Base-by-base conservation (phyloP, 2,797 vertebrate species). In the Sebastes minor region DNA sequence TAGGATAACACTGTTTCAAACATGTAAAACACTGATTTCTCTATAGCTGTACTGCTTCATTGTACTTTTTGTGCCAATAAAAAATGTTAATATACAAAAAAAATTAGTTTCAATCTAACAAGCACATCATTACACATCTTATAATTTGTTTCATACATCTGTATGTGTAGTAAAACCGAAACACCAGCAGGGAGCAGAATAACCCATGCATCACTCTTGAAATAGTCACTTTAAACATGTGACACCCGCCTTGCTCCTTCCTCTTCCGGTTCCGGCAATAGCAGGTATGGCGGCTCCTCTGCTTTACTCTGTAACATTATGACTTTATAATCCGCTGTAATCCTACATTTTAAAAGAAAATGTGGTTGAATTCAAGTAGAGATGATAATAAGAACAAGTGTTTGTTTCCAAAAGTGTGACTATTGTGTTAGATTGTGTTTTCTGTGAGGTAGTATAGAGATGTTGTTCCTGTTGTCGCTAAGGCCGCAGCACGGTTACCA, bases 211-310 rank as follows among this genome's bases (percentile, higher is more conserved):
- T 30, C 22, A 5, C 46, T 22, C 6, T 8, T 3, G 8, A 28
- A 38, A 11, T 1, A 9, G 2, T 22, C 11, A 2, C 79, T 92
- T 94, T 87, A 94, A 52, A 91, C 73, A 57, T 90, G 75, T 70
- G 14, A 85, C 83, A 23, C 71, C 73, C 20, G 23, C 71, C 9
- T 1, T 1, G 0, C 0, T 62, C 46, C 93, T 94, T 96, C 94
- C 96, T 96, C 93, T 96, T 96, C 96, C 96, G 95, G 94, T 94
- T 89, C 76, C 89, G 89, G 91, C 85, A 74, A 91, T 14, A 92
- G 57, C 93, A 95, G 95, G 96, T 96, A 96, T 95, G 95, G 94
- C 81, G 82, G 79, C 67, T 7, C 3, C 3, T 2, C 4, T 16
- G 4, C 20, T 71, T 87, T 79, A 2, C 49, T 87, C 83, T 46